These are phyloP conservation scores for Atta texana DNA, from an alignment of 1,140 invertebrate species.

Conservation along the genomic window DNA sequence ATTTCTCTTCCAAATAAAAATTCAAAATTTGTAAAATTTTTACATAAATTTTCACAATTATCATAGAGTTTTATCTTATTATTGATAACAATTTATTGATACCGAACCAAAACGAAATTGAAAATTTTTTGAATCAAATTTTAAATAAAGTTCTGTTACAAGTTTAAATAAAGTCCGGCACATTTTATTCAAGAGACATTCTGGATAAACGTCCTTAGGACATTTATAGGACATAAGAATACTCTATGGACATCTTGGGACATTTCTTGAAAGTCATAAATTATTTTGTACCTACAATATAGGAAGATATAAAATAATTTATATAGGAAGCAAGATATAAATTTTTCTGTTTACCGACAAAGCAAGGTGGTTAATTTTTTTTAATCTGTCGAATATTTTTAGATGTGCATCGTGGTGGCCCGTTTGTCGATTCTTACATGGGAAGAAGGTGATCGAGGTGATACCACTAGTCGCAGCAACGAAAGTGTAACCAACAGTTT, in stretches of 20 bases:
- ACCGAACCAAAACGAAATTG: neutral
- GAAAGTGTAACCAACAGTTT: slow-evolving; percentile 82
- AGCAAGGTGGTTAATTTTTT: neutral
- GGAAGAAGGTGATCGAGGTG: slow-evolving; percentile 77
- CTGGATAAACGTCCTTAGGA: no score
- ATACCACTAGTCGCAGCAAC: slow-evolving; percentile 81
- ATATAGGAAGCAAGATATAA: no score
- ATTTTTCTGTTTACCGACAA: no score
- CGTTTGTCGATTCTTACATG: slow-evolving; percentile 55
- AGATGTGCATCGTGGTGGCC: neutral
- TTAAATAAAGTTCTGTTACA: neutral
- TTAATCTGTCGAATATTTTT: neutral
- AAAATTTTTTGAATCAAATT: neutral
- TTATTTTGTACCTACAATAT: no score
- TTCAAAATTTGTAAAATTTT: slow-evolving; percentile 2
- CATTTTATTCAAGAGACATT: neutral
- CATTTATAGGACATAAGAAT: no score
- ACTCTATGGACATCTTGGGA: no score
- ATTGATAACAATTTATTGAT: neutral
- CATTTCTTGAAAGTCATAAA: no score
- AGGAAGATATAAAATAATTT: no score
- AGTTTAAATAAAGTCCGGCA: no score
- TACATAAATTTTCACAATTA: neutral
- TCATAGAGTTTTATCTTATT: neutral
- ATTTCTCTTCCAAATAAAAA: neutral